Base-by-base conservation (phyloP, 2,113 vertebrate species). In the Eulemur macaco region DNA sequence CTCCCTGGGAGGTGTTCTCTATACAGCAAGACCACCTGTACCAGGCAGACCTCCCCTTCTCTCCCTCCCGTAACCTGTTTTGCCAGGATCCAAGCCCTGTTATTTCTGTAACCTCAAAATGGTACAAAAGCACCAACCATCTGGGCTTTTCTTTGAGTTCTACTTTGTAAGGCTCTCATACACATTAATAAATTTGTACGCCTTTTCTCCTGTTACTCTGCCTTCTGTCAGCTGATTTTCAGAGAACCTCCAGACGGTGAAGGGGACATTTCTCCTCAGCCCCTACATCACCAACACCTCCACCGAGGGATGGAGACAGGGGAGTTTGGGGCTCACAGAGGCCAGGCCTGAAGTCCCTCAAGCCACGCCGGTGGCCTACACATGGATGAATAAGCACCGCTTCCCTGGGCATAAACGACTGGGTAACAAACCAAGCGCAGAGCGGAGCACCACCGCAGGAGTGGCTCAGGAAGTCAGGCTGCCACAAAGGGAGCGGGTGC, bases 251-350 rank as follows among this genome's bases (percentile, higher is more conserved):
- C 69, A 73, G 69, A 73, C 6, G 39, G 12, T 39, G 25, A 73
- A 73, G 23, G 23, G 69, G 39, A 39, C 39, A 39, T 73, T 73
- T 73, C 39, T 39, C 23, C 39, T 25, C 7, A 23, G 69, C 12
- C 69, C 23, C 69, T 27, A 27, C 27, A 64, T 14, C 6, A 18
- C 27, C 52, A 17, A n/a, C 17, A 52, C 17, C 17, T 52, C 45
- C 1, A 0, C 2, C 0, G 23, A 27, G 37, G 74, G 25, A 64
- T 12, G 3, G 3, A 34, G n/a, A 42, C 3, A 0, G 25, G 15
- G 54, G 1, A 1, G 20, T 45, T 9, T 4, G 9, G 39, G 4
- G 71, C 50, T 39, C 71, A 14, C 12, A 39, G 39, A 8, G 25
- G 50, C 10, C 5, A 25, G 76, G 12, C 20, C 56, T 27, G 21